phyloP scores from a whole-genome alignment of 2,888 invertebrate genomes.

The Thymelicus lineola region DNA sequence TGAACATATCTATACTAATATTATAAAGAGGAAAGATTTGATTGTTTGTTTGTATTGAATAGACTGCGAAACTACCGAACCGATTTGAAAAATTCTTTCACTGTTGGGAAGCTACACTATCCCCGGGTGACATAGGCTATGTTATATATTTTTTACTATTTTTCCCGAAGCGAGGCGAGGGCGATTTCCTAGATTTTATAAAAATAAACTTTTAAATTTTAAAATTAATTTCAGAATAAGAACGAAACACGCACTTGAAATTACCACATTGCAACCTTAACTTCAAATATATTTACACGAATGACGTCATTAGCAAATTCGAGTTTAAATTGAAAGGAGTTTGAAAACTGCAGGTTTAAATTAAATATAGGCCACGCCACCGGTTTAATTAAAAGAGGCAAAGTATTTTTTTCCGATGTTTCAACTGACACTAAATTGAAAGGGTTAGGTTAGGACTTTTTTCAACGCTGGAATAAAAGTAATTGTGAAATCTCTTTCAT shows the following conservation, averaged over 20 bases:
- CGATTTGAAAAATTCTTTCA: too few species aligned
- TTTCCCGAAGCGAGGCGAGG: too few species aligned
- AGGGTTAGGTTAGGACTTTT: conserved; percentile 27
- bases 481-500: conserved; percentile 7
- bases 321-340: conserved; percentile 19
- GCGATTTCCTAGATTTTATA: too few species aligned
- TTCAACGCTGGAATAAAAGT: conserved; percentile 19
- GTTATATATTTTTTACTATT: too few species aligned
- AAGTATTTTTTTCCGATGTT: conserved; percentile 18
- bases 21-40: too few species aligned
- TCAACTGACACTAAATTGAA: conserved; percentile 24
- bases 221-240: neutral
- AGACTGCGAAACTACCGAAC: too few species aligned
- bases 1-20: too few species aligned
- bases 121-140: too few species aligned
- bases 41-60: too few species aligned
- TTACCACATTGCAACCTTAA: conserved; percentile 11
- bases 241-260: conserved; percentile 2
- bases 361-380: conserved; percentile 33
- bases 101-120: too few species aligned
- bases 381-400: conserved; percentile 26
- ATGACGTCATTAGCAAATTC: conserved; percentile 33
- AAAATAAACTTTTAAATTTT: neutral
- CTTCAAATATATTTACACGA: conserved; percentile 33
- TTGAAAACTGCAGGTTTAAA: conserved; percentile 27